phyloP scores from a whole-genome alignment of 2,888 invertebrate species.

The Hoplodrina ambigua region DNA sequence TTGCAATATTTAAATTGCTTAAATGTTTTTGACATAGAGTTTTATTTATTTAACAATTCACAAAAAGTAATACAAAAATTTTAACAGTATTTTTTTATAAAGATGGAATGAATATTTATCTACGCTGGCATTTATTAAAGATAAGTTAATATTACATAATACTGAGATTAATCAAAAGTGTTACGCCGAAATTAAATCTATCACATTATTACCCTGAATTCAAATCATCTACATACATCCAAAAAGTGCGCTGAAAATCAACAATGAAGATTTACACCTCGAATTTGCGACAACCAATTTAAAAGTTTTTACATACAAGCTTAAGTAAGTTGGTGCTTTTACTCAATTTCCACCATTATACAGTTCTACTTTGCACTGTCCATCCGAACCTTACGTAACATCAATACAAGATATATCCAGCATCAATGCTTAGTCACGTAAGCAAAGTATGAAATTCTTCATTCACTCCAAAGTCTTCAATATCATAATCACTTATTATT shows the following conservation, averaged over 20 bases:
- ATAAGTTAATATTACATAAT: slow-evolving; percentile 2
- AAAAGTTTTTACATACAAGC: not conserved
- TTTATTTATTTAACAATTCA: not conserved
- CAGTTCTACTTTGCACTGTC: not conserved
- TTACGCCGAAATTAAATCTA: slow-evolving; percentile 19
- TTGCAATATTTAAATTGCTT: not conserved
- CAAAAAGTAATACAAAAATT: not conserved
- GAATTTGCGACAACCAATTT: not conserved
- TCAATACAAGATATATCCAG: not conserved
- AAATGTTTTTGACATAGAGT: not conserved
- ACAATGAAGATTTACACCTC: not conserved
- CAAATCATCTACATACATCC: not conserved
- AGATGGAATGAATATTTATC: no score
- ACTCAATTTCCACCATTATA: not conserved
- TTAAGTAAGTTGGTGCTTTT: not conserved
- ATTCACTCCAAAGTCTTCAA: slow-evolving; percentile 3
- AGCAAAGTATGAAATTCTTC: not conserved
- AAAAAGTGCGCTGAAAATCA: not conserved
- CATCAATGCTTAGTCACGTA: not conserved
- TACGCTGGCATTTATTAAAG: slow-evolving; percentile 5
- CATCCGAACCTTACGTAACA: not conserved
- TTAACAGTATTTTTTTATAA: no score
- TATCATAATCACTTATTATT: slow-evolving; percentile 43
- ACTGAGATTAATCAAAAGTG: slow-evolving; percentile 6
- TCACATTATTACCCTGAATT: slow-evolving; percentile 46